phyloP scores from a whole-genome alignment of 2,888 invertebrate genomes.

The Drosophila merina region DNA sequence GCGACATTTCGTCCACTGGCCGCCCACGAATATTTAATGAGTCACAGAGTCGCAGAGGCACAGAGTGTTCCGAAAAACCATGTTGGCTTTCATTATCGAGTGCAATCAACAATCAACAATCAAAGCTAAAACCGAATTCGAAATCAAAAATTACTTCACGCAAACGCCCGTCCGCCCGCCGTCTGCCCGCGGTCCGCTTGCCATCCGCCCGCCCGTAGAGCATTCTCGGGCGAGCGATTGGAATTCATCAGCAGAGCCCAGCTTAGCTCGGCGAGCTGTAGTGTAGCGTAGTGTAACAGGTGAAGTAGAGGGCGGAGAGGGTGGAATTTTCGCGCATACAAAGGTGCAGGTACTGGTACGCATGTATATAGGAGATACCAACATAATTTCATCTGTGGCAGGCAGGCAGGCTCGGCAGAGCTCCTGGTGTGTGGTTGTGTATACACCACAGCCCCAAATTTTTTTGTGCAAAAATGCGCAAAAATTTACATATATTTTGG shows the following conservation, averaged over 20 bases:
- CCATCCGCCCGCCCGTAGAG: neutral
- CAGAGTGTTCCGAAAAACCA: slow-evolving; percentile 20
- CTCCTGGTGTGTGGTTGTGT: slow-evolving; percentile 18
- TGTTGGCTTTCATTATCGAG: slow-evolving; percentile 18
- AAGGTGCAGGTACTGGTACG: slow-evolving; percentile 43
- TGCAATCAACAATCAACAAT: slow-evolving; percentile 21
- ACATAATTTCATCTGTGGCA: slow-evolving; percentile 50
- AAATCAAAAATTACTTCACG: slow-evolving; percentile 37
- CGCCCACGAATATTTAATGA: slow-evolving; percentile 34
- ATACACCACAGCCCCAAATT: slow-evolving; percentile 24
- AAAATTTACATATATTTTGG: slow-evolving; percentile 24
- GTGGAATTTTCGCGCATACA: slow-evolving; percentile 68
- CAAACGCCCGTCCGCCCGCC: slow-evolving; percentile 20
- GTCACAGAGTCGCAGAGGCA: slow-evolving; percentile 30
- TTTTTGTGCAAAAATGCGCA: slow-evolving; percentile 18
- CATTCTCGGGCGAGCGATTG: slow-evolving; percentile 25
- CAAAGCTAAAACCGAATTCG: slow-evolving; percentile 3
- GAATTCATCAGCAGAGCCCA: slow-evolving; percentile 25
- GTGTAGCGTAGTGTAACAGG: slow-evolving; percentile 65
- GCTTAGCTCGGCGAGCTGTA: slow-evolving; percentile 4
- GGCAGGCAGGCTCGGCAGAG: slow-evolving; percentile 29
- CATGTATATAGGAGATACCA: slow-evolving; percentile 45
- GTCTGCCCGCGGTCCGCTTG: neutral
- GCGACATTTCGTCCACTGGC: slow-evolving; percentile 30
- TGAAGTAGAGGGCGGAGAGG: slow-evolving; percentile 64